A percentile compares a stretch with the other conserved stretches of the same genome.
phyloP scores from a whole-genome alignment of 1,140 invertebrate genomes.

The Pogonognathellus flavescens region DNA sequence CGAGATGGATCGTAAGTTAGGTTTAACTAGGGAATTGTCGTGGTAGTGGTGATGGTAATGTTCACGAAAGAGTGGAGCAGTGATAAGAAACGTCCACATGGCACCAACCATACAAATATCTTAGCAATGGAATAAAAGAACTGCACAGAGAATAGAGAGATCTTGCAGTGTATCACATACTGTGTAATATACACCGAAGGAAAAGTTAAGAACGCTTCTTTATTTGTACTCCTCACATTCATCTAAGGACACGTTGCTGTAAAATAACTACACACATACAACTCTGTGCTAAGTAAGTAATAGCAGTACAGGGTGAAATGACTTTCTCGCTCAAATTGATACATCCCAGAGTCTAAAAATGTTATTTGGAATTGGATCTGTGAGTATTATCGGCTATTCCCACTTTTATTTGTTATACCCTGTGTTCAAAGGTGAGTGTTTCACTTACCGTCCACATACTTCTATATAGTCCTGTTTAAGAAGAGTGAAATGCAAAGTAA shows the following conservation, averaged over 20 bases:
- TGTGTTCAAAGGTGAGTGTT: background rate
- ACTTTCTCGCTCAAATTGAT: background rate
- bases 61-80: background rate
- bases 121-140: background rate
- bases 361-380: conserved; percentile 10
- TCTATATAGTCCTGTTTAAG: conserved; percentile 11
- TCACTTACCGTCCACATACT: background rate
- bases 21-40: conserved; percentile 1
- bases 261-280: background rate
- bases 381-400: background rate
- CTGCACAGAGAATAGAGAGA: background rate
- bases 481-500: conserved; percentile 33
- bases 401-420: too few species aligned
- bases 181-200: background rate
- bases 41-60: background rate
- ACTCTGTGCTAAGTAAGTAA: background rate
- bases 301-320: conserved; percentile 16
- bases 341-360: background rate
- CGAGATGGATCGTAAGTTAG: background rate
- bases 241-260: background rate
- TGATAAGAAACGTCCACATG: background rate
- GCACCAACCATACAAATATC: background rate
- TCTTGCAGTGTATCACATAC: background rate
- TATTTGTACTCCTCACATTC: background rate
- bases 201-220: background rate